Percentiles rank a stretch among this genome's conserved stretches.
phyloP scores from a whole-genome alignment of 2,113 vertebrate species.

The Anoplopoma fimbria region DNA sequence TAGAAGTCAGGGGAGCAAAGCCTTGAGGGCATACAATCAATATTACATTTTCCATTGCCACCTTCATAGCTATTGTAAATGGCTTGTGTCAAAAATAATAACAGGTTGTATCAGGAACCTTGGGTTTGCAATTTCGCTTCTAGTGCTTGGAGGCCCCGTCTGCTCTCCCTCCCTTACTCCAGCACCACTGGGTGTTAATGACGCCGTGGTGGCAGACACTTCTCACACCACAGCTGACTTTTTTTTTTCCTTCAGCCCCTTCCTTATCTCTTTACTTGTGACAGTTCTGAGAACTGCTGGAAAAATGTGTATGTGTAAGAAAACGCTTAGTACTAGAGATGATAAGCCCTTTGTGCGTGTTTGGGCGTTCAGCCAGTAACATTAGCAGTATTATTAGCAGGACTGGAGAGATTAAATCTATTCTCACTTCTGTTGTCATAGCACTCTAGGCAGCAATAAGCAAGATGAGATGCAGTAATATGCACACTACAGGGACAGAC shows the following conservation, averaged over 20 bases:
- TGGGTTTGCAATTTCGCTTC: conserved; percentile 87
- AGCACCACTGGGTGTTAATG: conserved; percentile 79
- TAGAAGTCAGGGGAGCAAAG: conserved; percentile 83
- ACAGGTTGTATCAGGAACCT: conserved; percentile 88
- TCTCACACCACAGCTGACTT: conserved; percentile 70
- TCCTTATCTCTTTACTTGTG: conserved; percentile 73
- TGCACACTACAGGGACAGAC: conserved; percentile 56
- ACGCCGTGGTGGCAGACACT: conserved; percentile 74
- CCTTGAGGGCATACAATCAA: conserved; percentile 87
- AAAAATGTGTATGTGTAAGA: conserved; percentile 53
- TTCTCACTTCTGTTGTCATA: conserved; percentile 74
- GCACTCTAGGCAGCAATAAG: conserved; percentile 72
- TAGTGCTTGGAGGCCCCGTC: conserved; percentile 79
- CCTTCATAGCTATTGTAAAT: conserved; percentile 89
- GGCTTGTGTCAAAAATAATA: conserved; percentile 91
- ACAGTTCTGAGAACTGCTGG: conserved; percentile 54
- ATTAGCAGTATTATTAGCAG: conserved; percentile 53
- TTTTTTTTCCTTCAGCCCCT: conserved; percentile 41
- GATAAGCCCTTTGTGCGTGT: conserved; percentile 68
- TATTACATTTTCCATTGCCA: conserved; percentile 89
- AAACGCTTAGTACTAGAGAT: conserved; percentile 48
- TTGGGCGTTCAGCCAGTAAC: conserved; percentile 52
- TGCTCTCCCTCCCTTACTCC: conserved; percentile 66
- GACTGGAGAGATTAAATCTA: conserved; percentile 68
- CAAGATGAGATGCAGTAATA: conserved; percentile 71